Evolutionary conservation across 2,797 vertebrate genomes (phyloP).

Genomic region (Danio jaintianensis): DNA sequence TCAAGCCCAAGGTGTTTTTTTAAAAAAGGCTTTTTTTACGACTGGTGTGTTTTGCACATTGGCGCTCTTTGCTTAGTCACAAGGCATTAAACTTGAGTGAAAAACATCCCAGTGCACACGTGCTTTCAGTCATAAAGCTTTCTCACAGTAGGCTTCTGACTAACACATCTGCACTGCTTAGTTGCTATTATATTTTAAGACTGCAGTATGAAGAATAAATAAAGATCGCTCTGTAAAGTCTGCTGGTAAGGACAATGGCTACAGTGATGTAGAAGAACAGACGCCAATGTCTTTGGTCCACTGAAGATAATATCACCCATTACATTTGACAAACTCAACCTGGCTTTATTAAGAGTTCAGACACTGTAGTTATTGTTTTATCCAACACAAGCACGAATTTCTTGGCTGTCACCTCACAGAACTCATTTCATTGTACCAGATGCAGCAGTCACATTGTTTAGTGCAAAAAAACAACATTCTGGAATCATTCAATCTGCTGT

Average conservation of each 20-base stretch:
- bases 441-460: constrained; percentile 31
- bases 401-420: background rate
- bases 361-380: background rate
- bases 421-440: constrained; percentile 20
- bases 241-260: background rate
- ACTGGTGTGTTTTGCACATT: no score
- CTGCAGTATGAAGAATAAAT: constrained; percentile 38
- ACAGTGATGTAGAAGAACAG: background rate
- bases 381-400: background rate
- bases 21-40: no score
- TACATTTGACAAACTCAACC: constrained; percentile 5
- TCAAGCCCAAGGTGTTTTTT: no score
- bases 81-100: no score
- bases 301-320: background rate
- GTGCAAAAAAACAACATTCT: constrained; percentile 30
- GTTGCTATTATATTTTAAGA: constrained; percentile 24
- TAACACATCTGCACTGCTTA: background rate
- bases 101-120: no score
- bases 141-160: constrained; percentile 23
- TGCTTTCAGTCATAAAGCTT: background rate
- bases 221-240: constrained; percentile 20
- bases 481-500: constrained; percentile 20
- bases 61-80: no score
- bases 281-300: constrained; percentile 17
- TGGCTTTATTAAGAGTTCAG: background rate